Evolutionary conservation across 2,113 vertebrate genomes (phyloP).

Genomic region (Lepidothrix coronata): DNA sequence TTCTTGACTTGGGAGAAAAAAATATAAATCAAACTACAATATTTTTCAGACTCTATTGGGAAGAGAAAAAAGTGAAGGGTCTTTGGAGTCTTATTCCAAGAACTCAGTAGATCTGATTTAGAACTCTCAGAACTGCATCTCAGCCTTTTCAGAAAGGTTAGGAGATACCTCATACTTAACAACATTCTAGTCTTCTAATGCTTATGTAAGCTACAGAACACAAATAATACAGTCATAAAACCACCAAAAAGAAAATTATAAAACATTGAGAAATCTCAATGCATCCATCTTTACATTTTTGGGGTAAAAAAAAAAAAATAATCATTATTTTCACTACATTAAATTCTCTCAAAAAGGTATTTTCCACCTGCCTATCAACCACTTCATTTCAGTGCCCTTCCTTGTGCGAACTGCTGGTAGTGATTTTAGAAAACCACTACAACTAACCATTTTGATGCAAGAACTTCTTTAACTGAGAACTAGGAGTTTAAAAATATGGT

Average conservation of each 20-base stretch:
- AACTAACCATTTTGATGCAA: not conserved
- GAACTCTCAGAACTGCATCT: not conserved
- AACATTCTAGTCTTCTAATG: not conserved
- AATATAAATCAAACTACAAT: not conserved
- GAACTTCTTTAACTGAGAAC: not conserved
- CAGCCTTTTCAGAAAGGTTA: not conserved
- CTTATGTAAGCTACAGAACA: not conserved
- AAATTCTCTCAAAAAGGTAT: not conserved
- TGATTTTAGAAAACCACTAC: not conserved
- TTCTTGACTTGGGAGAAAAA: slow-evolving; percentile 17
- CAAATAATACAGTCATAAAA: not conserved
- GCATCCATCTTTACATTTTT: not conserved
- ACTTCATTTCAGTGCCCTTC: not conserved
- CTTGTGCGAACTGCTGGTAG: not conserved
- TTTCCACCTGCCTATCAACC: not conserved
- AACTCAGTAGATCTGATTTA: not conserved
- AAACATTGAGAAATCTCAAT: not conserved
- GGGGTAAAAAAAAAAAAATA: not conserved
- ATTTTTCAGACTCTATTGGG: not conserved
- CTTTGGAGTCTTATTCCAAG: not conserved
- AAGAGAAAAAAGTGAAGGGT: slow-evolving; percentile 4
- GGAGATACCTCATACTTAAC: not conserved
- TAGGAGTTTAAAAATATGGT: not conserved
- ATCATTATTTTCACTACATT: not conserved
- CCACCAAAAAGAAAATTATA: not conserved